Base-by-base conservation (phyloP, 2,797 vertebrate genomes). In the Phrynocephalus forsythii region DNA sequence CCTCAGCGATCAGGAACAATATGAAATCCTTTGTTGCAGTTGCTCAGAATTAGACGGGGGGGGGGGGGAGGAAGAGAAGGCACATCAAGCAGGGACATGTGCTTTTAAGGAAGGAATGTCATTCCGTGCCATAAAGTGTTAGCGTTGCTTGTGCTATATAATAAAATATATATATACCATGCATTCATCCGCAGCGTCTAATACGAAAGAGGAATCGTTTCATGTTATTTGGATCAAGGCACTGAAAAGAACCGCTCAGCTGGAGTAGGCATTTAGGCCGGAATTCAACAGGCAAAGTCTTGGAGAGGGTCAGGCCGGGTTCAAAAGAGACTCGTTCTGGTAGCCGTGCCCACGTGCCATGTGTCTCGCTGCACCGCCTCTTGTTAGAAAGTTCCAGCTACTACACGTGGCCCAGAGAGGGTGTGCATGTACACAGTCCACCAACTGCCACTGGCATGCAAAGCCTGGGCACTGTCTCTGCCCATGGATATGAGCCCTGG, bases 181-280 rank as follows among this genome's bases (percentile, higher is more conserved):
- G 71, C 78, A 60, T 73, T 5, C 15, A 8, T 30, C 10, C 6
- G 11, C 22, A 30, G 78, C 38, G 11, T 24, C 4, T 8, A 67
- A 1, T 1, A 15, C 9, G 26, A 75, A 85, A 81, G 69, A 3
- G 44, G 71, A 85, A 81, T 66, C 11, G 24, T 3, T 30, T 48
- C 24, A 60, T 33, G 83, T 85, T 38, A 69, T 24, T 85, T 67
- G 52, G 50, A 48, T 85, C 77, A 73, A 81, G 68, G 56, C 76
- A 5, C 18, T 56, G 16, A 38, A 68, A 56, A 5, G 22, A 9
- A 44, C 52, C n/a, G 15, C 24, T 67, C 18, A 22, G 26, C 20
- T 73, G 44, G 33, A 20, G 6, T 44, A 28, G 6, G 2, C 5
- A 6, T 75, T 38, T 67, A 76, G 83, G 52, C n/a, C 56, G 44